Conservation (phyloP, 2,888 invertebrate species). For the Apotomis capreana region DNA sequence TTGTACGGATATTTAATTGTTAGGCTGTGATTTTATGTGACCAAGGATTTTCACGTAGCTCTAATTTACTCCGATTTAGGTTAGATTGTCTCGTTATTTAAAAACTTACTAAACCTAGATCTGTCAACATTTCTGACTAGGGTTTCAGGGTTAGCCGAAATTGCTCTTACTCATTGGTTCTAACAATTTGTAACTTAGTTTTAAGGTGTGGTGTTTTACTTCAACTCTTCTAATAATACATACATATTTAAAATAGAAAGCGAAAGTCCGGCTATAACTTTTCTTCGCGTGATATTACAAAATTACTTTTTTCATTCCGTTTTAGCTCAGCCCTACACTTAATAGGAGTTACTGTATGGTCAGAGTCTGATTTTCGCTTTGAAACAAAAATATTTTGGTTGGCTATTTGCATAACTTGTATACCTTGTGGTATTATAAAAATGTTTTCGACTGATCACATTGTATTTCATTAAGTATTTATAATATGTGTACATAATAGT, state of each 20-base stretch:
- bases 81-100: neutral
- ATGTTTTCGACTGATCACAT: constrained; percentile 31
- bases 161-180: constrained; percentile 61
- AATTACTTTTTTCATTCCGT: neutral
- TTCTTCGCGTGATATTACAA: neutral
- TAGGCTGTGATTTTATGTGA: constrained; percentile 29
- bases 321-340: neutral
- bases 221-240: constrained; percentile 48
- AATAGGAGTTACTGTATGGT: neutral
- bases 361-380: constrained; percentile 48
- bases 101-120: constrained; percentile 2
- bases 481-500: constrained; percentile 36
- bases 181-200: constrained; percentile 72
- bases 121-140: constrained; percentile 15
- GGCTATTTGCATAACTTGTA: constrained; percentile 38
- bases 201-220: constrained; percentile 81
- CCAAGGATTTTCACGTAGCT: constrained; percentile 8
- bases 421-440: constrained; percentile 26
- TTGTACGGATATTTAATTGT: neutral
- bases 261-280: constrained; percentile 42
- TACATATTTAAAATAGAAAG: constrained; percentile 43
- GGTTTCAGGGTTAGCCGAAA: constrained; percentile 45
- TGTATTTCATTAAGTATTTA: constrained; percentile 33
- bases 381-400: constrained; percentile 38
- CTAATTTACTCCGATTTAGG: constrained; percentile 12